Evolutionary conservation across 2,113 vertebrate species (phyloP), one percentile per base, ranked within the genome.

Genomic region (Phyllopteryx taeniolatus): DNA sequence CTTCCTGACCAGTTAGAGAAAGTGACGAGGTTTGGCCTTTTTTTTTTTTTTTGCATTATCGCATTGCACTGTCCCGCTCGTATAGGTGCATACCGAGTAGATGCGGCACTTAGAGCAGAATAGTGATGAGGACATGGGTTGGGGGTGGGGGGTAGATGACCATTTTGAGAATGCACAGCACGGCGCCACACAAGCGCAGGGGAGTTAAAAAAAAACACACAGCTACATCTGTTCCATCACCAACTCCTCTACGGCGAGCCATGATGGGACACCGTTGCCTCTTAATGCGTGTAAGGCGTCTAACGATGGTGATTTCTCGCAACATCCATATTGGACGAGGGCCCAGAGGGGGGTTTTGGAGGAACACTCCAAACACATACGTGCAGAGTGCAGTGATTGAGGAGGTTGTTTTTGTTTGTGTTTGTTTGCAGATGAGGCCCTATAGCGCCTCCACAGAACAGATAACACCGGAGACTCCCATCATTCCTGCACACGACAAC

Each of bases 191-290:
- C 74, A 79, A 64, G 62, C 42, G 39, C 72, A 77, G 56, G 59
- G 59, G 79, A 17, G 60, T 68, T 75, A 79, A 84, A 19, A 62
- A 20, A 53, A 17, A 2, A 1, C 49, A 59, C 59, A 90, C 82
- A 77, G 39, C 63, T 82, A 76, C 78, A 86, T 83, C 83, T 83
- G 84, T 74, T 79, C 35, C 65, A 73, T 60, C 73, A 59, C 33
- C 51, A 43, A 1, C 8, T 35, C 47, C 72, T 76, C 74, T 63
- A 65, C 67, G 31, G 78, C 71, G 68, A 62, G 63, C 74, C 54
- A 33, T 42, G 4, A 82, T 75, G 73, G 75, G 81, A 79, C 57
- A 71, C n/a, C 51, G 69, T 86, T 76, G 63, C 63, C 75, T 70
- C 66, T 73, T 78, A 87, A 89, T 78, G 31, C 15, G 7, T 15